Evolutionary conservation across 1,140 invertebrate genomes (phyloP).

Genomic region (Heliothis virescens): DNA sequence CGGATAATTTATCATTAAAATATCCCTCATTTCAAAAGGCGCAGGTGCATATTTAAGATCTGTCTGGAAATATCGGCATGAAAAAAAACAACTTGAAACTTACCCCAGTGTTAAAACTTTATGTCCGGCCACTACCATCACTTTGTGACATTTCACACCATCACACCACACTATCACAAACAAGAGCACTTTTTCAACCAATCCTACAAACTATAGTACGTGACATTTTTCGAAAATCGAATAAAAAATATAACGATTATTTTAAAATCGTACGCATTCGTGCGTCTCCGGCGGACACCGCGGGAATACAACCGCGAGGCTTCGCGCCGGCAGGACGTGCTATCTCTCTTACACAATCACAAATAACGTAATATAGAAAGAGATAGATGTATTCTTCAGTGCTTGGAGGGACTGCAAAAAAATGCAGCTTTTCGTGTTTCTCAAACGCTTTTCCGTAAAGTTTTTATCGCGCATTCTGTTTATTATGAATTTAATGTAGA

Average conservation of each 20-base stretch:
- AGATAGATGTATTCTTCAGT: constrained; percentile 7
- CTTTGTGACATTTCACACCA: background rate
- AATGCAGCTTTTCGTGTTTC: constrained; percentile 25
- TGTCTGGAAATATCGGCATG: background rate
- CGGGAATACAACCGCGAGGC: constrained; percentile 44
- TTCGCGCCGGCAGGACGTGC: constrained; percentile 49
- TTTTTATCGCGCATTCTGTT: constrained; percentile 1
- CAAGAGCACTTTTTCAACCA: constrained; percentile 7
- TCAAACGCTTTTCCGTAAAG: constrained; percentile 1
- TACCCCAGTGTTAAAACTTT: background rate
- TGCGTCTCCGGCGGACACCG: constrained; percentile 61
- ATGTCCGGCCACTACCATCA: background rate
- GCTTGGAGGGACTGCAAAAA: constrained; percentile 28
- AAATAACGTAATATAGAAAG: constrained; percentile 32
- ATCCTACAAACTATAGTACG: constrained; percentile 13
- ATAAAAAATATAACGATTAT: constrained; percentile 59
- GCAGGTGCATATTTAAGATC: background rate
- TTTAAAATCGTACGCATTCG: constrained; percentile 59
- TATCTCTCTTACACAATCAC: constrained; percentile 45
- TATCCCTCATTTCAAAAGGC: no score
- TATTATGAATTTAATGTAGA: constrained; percentile 2
- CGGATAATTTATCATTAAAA: no score
- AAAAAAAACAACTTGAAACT: background rate
- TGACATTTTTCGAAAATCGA: constrained; percentile 28
- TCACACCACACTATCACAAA: constrained; percentile 22